phyloP scores from a whole-genome alignment of 1,140 invertebrate species.

The Zelostemma sp. region DNA sequence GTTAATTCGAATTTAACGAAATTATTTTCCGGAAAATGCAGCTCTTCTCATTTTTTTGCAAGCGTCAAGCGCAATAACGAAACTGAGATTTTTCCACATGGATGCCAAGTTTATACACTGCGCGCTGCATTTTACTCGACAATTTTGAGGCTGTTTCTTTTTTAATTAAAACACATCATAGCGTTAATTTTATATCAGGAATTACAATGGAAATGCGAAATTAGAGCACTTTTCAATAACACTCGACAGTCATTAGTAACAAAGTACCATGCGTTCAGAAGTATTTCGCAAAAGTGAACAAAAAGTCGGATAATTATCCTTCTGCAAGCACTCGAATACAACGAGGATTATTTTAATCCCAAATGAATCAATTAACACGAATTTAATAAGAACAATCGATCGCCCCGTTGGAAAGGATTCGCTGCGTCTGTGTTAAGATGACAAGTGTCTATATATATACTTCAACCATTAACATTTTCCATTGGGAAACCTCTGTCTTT shows the following conservation, averaged over 20 bases:
- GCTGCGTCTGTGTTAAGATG: slow-evolving; percentile 22
- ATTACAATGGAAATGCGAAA: background rate
- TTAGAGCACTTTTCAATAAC: background rate
- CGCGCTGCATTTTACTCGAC: no score
- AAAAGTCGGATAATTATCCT: slow-evolving; percentile 13
- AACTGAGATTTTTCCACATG: background rate
- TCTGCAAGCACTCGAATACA: background rate
- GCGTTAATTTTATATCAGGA: background rate
- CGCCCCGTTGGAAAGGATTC: slow-evolving; percentile 26
- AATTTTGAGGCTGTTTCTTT: background rate
- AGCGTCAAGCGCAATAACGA: no score
- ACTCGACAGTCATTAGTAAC: background rate
- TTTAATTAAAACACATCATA: background rate
- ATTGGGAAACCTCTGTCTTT: slow-evolving; percentile 38
- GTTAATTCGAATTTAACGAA: no score
- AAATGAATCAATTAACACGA: slow-evolving; percentile 44
- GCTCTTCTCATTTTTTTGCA: no score
- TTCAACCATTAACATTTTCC: slow-evolving; percentile 43
- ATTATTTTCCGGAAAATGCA: no score
- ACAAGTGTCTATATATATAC: slow-evolving; percentile 26
- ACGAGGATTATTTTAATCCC: slow-evolving; percentile 32
- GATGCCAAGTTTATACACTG: no score
- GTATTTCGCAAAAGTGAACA: background rate
- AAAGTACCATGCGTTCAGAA: background rate
- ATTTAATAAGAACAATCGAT: slow-evolving; percentile 36